Conservation (phyloP, 2,797 vertebrate species). For the Yasuhikotakia modesta region DNA sequence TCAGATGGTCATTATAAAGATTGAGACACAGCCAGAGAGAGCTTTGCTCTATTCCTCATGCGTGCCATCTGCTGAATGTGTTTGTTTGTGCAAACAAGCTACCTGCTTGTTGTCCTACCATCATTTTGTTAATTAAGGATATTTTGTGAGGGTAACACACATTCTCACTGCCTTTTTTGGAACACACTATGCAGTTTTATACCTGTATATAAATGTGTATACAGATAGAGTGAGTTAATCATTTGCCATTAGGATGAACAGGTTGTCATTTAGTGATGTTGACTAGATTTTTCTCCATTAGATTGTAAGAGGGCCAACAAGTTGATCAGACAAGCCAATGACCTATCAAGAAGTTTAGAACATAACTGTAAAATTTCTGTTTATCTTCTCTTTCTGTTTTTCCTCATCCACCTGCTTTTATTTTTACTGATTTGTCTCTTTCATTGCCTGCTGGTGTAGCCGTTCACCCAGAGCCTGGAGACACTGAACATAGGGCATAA, state of each 20-base stretch:
- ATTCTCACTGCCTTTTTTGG: no score
- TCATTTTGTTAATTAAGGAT: conserved; percentile 3
- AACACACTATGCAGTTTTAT: neutral
- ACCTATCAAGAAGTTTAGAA: no score
- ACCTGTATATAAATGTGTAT: neutral
- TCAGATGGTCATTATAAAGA: conserved; percentile 17
- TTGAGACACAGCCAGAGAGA: neutral
- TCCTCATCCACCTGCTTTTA: neutral
- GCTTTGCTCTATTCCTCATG: neutral
- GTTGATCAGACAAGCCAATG: no score
- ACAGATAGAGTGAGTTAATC: no score
- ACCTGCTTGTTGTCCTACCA: neutral
- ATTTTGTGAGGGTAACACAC: neutral
- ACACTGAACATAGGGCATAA: conserved; percentile 95
- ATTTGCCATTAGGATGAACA: no score
- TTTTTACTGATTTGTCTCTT: neutral
- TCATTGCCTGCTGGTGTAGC: conserved; percentile 69
- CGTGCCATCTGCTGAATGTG: conserved; percentile 8
- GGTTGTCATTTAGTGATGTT: no score
- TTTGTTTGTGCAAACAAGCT: no score
- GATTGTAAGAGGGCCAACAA: no score
- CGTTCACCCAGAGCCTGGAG: conserved; percentile 92
- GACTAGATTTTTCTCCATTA: no score
- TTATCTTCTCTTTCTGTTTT: no score
- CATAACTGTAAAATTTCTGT: neutral